Percentiles rank a stretch among this genome's conserved stretches.
Evolutionary conservation across 2,113 vertebrate genomes (phyloP).

Genomic region (Ondatra zibethicus): DNA sequence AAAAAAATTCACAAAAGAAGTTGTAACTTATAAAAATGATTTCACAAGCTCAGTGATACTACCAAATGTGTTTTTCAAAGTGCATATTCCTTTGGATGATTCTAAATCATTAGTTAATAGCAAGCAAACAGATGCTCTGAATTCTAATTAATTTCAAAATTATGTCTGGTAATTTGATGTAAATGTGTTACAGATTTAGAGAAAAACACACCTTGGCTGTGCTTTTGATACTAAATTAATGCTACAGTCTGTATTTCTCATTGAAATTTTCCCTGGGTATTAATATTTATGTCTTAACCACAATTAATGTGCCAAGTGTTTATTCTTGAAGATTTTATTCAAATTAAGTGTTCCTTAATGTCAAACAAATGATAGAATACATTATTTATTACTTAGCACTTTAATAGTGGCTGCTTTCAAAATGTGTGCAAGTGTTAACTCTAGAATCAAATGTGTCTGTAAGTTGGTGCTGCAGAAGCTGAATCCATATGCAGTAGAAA

Average conservation of each 20-base stretch:
- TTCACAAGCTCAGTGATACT: conserved; percentile 75
- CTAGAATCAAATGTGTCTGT: conserved; percentile 55
- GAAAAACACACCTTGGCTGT: conserved; percentile 68
- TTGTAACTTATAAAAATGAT: conserved; percentile 73
- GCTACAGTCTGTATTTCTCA: conserved; percentile 69
- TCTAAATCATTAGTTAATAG: conserved; percentile 78
- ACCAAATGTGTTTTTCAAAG: conserved; percentile 66
- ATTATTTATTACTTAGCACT: conserved; percentile 75
- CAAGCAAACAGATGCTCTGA: conserved; percentile 77
- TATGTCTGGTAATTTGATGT: conserved; percentile 78
- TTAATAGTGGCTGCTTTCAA: conserved; percentile 71
- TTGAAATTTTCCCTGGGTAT: conserved; percentile 75
- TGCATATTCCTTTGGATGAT: conserved; percentile 64
- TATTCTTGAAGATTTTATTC: conserved; percentile 73
- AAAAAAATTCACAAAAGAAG: conserved; percentile 64
- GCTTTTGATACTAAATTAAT: conserved; percentile 74
- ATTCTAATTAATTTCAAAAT: conserved; percentile 84
- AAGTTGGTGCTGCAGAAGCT: not conserved
- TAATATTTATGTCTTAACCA: conserved; percentile 77
- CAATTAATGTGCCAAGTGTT: conserved; percentile 67
- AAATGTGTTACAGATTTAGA: conserved; percentile 80
- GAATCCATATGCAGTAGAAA: not conserved
- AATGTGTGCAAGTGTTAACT: conserved; percentile 67
- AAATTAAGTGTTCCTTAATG: conserved; percentile 76
- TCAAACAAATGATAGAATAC: conserved; percentile 76